Base-by-base conservation (phyloP, 2,888 invertebrate genomes). In the Dryococelus australis region DNA sequence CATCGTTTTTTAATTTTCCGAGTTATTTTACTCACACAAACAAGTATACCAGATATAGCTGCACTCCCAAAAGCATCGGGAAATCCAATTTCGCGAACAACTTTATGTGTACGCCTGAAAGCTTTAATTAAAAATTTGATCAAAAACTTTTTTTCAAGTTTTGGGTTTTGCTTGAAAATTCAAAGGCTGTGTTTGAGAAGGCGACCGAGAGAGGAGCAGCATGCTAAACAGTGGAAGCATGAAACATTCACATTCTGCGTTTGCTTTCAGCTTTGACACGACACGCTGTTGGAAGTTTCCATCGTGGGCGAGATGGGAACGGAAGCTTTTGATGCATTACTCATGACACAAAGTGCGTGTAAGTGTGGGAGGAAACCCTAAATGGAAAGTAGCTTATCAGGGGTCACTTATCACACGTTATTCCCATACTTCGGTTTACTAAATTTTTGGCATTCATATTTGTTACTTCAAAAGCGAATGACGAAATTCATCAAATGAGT, bases 111-210 rank as follows among this genome's bases (percentile, higher is more conserved):
- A 24, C 65, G 20, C 65, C 16, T 65, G 65, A n/a, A 20, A n/a
- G n/a, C 65, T 65, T 65, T 65, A 65, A 65, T 65, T 65, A 65
- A 65, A 65, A 65, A n/a, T 65, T 65, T 65, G 3, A 65, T 65
- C 65, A 65, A 65, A n/a, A 65, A 65, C 65, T 10, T 65, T 65
- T 20, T 65, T 65, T 51, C 20, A 2, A 65, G 2, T 3, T 65
- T n/a, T 65, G 65, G 20, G 65, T 65, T 65, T n/a, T 8, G 65
- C 16, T 65, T 65, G 65, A 24, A 65, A 65, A 65, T 65, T 16
- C 65, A 65, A 65, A 65, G 24, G 65, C 65, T n/a, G 65, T 0
- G n/a, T 65, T 3, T 16, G 65, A 65, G 65, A 65, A 3, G 20
- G 65, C 1, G 65, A 0, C 2, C n/a, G 24, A 10, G 24, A 65